Conservation (phyloP, 2,888 invertebrate species). For the Cheilosia vernalis region DNA sequence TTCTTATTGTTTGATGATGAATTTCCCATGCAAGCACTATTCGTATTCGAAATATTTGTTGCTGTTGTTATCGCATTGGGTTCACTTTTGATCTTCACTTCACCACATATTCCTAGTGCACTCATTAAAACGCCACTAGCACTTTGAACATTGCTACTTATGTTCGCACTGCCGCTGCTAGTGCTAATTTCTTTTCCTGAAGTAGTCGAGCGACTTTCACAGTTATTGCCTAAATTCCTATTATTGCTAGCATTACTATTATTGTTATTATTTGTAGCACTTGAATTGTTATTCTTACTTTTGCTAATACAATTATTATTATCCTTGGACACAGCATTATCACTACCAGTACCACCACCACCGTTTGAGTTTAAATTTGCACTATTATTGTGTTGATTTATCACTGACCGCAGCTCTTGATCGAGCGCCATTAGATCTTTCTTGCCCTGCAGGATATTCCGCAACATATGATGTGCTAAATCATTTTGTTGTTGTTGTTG, state of each 20-base stretch:
- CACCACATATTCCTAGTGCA: slow-evolving; percentile 78
- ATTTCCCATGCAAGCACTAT: slow-evolving; percentile 77
- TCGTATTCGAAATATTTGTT: slow-evolving; percentile 83
- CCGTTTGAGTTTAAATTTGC: slow-evolving; percentile 74
- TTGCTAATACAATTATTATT: slow-evolving; percentile 82
- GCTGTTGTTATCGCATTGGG: slow-evolving; percentile 79
- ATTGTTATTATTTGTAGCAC: slow-evolving; percentile 81
- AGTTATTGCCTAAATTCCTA: slow-evolving; percentile 71
- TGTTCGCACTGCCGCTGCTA: slow-evolving; percentile 76
- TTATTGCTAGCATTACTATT: slow-evolving; percentile 79
- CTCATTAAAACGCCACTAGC: slow-evolving; percentile 23
- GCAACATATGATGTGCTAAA: slow-evolving; percentile 92
- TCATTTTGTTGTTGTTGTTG: slow-evolving; percentile 82
- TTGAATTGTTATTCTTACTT: slow-evolving; percentile 78
- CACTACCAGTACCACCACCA: slow-evolving; percentile 37
- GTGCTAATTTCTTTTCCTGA: slow-evolving; percentile 78
- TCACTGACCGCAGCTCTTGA: slow-evolving; percentile 86
- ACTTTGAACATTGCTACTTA: slow-evolving; percentile 81
- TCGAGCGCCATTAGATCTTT: slow-evolving; percentile 92
- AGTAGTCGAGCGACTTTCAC: slow-evolving; percentile 59
- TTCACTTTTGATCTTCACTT: slow-evolving; percentile 81
- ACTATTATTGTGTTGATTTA: slow-evolving; percentile 81
- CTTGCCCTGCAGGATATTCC: slow-evolving; percentile 94
- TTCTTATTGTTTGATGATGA: slow-evolving; percentile 78
- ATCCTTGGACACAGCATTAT: slow-evolving; percentile 81